Evolutionary conservation across 2,888 invertebrate species (phyloP), one percentile per base, ranked within the genome.

Genomic region (Macrophya alboannulata): DNA sequence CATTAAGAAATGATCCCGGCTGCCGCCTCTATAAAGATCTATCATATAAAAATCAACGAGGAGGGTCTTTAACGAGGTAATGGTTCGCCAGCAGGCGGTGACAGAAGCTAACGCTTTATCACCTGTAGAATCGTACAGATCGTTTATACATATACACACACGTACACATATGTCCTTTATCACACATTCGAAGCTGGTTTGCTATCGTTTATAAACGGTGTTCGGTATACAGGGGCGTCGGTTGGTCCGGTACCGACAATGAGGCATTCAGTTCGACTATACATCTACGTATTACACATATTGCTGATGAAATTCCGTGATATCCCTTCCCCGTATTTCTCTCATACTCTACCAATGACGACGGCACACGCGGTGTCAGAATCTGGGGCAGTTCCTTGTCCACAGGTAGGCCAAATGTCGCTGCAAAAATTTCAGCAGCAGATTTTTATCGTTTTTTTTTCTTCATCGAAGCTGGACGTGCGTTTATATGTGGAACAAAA

Each of bases 241-340:
- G 59, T 37, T 8, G 31, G 17, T 72, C 15, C 51, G 74, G 59
- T 88, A 83, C 87, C 87, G 86, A 86, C 88, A 86, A 87, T 87
- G 74, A 77, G 83, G 84, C 85, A 83, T 68, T 85, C 86, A 85
- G 86, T 76, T 87, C 37, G 76, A 76, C 84, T 43, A 65, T 40
- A 59, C 43, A 62, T 62, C 59, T 40, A 62, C 62, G 51, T 81
- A 43, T 59, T 81, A 62, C 62, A 81, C 51, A 62, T 81, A 43
- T 59, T 62, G 65, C 85, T 88, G 90, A 90, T 90, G 88, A 91
- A 91, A 90, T 91, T 90, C 88, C 87, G 77, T 87, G 90, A 90
- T 89, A 89, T 87, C 87, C 86, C 85, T 62, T 40, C 31, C 43
- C 76, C 31, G 85, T 85, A 87, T 87, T 87, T 86, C 84, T 84